Evolutionary conservation across 2,113 vertebrate species (phyloP).

Genomic region (Mobula hypostoma): DNA sequence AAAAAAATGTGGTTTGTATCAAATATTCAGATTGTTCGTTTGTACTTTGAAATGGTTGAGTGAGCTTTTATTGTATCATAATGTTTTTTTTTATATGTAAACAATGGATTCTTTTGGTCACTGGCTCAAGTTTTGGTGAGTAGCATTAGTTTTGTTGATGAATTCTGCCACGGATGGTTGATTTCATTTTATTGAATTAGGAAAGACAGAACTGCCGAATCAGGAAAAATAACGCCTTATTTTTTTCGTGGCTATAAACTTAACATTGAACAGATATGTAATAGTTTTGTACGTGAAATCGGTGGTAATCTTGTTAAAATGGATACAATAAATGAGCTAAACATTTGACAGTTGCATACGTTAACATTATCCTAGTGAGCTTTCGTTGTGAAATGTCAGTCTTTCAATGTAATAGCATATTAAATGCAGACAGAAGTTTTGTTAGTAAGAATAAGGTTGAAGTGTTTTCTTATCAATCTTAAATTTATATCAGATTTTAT

Average conservation of each 20-base stretch:
- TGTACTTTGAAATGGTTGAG: background rate
- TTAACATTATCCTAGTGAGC: background rate
- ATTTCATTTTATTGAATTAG: background rate
- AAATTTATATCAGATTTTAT: background rate
- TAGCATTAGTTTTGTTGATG: background rate
- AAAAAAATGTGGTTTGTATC: background rate
- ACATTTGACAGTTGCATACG: background rate
- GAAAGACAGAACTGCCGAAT: background rate
- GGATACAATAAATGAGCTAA: background rate
- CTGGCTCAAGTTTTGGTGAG: background rate
- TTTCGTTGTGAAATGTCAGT: background rate
- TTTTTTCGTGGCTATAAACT: background rate
- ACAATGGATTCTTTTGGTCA: background rate
- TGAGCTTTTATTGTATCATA: background rate
- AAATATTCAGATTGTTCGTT: background rate
- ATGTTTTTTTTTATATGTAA: background rate
- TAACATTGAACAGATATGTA: background rate
- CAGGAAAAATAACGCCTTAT: background rate
- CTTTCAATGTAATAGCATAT: no score
- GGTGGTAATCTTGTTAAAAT: background rate
- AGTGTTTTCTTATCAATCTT: background rate
- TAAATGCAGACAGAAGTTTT: no score
- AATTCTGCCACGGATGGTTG: background rate
- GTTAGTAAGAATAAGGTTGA: background rate
- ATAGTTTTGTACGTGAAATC: background rate